These are phyloP conservation scores for Tiliacea citrago DNA, from an alignment of 2,888 invertebrate species.

Conservation along the genomic window DNA sequence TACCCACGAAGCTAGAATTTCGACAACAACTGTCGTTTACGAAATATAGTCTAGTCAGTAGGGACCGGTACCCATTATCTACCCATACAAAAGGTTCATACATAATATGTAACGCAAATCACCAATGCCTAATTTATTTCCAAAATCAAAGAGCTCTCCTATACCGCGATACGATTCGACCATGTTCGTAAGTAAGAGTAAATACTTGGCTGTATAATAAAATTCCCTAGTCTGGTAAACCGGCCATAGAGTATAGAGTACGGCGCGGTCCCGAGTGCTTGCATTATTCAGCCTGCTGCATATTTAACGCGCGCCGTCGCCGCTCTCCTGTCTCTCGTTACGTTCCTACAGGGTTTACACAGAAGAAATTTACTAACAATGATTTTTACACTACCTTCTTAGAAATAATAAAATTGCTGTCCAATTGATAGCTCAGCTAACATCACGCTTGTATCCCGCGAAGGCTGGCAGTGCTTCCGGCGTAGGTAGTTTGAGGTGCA, in stretches of 20 bases:
- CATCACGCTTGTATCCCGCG: no score
- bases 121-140: neutral
- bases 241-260: constrained; percentile 49
- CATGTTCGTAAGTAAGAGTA: constrained; percentile 50
- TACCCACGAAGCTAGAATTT: neutral
- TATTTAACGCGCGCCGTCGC: constrained; percentile 73
- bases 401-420: constrained; percentile 3
- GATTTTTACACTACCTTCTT: constrained; percentile 29
- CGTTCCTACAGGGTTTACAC: constrained; percentile 41
- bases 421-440: neutral
- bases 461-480: no score
- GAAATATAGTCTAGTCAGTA: no score
- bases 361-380: constrained; percentile 35
- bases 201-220: constrained; percentile 63
- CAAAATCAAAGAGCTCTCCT: neutral
- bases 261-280: constrained; percentile 65
- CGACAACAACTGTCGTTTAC: neutral
- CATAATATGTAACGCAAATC: neutral
- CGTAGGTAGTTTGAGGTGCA: no score
- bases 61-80: neutral
- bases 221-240: constrained; percentile 58
- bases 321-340: constrained; percentile 52
- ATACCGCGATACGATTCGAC: constrained; percentile 9
- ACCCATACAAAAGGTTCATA: neutral
- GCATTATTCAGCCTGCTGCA: constrained; percentile 80